These are phyloP conservation scores for Echinarachnius parma DNA, from an alignment of 53 echinoderm and acorn worm genomes.

Conservation along the genomic window DNA sequence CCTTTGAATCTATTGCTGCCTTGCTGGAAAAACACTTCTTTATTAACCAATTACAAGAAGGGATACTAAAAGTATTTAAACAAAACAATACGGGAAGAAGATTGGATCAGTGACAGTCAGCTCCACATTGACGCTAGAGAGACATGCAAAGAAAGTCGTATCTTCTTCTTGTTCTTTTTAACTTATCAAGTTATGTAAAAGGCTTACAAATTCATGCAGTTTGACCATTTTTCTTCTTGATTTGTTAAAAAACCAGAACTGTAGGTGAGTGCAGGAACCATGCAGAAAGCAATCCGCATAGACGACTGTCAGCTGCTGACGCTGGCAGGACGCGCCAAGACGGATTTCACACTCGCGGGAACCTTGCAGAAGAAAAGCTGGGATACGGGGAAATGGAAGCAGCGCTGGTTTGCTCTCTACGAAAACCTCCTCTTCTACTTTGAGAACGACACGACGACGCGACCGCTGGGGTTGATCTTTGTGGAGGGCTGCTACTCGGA, in stretches of 20 bases:
- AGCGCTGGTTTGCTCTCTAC: slow-evolving; percentile 93
- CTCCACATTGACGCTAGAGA: too few species aligned
- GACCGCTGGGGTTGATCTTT: slow-evolving; percentile 74
- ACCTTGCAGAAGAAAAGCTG: slow-evolving; percentile 98
- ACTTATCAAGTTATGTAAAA: too few species aligned
- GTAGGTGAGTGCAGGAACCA: slow-evolving; percentile 25
- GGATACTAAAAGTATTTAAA: too few species aligned
- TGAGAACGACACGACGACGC: slow-evolving; percentile 72
- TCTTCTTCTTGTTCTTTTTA: too few species aligned
- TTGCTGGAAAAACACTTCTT: too few species aligned
- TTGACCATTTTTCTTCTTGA: background rate
- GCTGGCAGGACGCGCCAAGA: slow-evolving; percentile 77
- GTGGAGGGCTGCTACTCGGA: slow-evolving; percentile 91
- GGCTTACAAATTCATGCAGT: background rate
- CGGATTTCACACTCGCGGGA: slow-evolving; percentile 87
- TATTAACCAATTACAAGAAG: too few species aligned
- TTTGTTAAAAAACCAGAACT: background rate
- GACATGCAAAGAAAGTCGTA: too few species aligned
- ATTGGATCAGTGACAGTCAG: too few species aligned
- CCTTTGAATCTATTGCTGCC: too few species aligned
- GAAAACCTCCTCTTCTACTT: slow-evolving; percentile 96
- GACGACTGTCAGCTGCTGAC: slow-evolving; percentile 81
- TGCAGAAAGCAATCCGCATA: slow-evolving; percentile 93
- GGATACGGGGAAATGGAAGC: slow-evolving; percentile 95
- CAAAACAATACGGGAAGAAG: too few species aligned